Evolutionary conservation across 53 echinoderm and acorn worm genomes (phyloP), one percentile per base, ranked within the genome.

Genomic region (Actinopyga echinites): DNA sequence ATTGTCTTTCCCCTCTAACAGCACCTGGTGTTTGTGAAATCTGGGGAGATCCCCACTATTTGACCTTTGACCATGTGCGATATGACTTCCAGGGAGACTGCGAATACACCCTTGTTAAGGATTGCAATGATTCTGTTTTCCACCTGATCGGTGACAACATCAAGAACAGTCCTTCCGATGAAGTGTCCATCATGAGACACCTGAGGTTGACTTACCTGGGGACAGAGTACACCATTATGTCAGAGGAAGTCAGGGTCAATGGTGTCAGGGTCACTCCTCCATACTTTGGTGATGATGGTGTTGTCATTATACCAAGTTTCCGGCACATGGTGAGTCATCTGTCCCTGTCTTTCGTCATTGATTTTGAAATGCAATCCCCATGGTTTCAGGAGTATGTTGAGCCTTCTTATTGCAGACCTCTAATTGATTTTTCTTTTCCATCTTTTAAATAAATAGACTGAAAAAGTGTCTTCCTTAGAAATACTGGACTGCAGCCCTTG

Each of bases 81-180:
- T 88, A 88, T 63, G 68, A 91, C 85, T 91, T 85, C 85, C 91
- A 91, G 65, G 91, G 91, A n/a, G 91, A 88, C 55, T 91, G 91
- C 33, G 91, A 89, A 34, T 92, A 92, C 81, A 92, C 89, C 24
- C 65, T 92, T 29, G 89, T 89, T 9, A 60, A 49, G 38, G 90
- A 90, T 19, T 92, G 91, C 83, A 58, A 4, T 49, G 8, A 31
- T 21, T 26, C 42, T 3, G 29, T 1, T 5, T 92, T 90, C 83
- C 80, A 86, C 35, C 52, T 92, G 36, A 86, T 87, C 60, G 93
- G 86, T 6, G 83, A 86, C 73, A 89, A 89, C 73, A 43, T 73
- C 17, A 92, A 92, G 77, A 86, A 80, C 74, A 83, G 44, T 6
- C 93, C 93, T 3, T 86, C 86, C 0, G 84, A 73, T 55, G 34